phyloP scores from a whole-genome alignment of 2,113 vertebrate genomes.

The Gymnarchus niloticus region DNA sequence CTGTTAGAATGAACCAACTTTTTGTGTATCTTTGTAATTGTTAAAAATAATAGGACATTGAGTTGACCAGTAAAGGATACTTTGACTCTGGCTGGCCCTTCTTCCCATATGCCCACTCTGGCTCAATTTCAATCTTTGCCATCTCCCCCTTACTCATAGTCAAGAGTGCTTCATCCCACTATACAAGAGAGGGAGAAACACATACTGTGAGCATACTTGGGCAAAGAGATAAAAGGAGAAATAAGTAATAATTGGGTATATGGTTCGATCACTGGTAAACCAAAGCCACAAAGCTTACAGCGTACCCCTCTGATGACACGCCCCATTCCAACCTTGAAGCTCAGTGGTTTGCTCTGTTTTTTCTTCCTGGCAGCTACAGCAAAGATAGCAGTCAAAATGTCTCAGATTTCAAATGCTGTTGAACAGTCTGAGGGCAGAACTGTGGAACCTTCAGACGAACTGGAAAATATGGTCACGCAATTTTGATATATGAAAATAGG shows the following conservation, averaged over 20 bases:
- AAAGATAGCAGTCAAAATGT: not conserved
- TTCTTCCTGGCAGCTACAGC: slow-evolving; percentile 87
- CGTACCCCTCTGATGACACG: slow-evolving; percentile 92
- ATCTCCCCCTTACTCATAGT: slow-evolving; percentile 97
- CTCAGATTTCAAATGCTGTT: not conserved
- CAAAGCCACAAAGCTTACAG: not conserved
- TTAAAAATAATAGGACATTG: not conserved
- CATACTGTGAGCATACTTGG: not conserved
- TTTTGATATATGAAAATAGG: not conserved
- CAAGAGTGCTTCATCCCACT: slow-evolving; percentile 93
- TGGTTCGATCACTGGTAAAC: not conserved
- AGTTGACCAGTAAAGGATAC: slow-evolving; percentile 76
- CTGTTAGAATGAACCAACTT: not conserved
- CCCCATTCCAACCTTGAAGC: slow-evolving; percentile 89
- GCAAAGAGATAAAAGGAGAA: not conserved
- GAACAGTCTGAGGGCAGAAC: not conserved
- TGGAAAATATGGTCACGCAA: not conserved
- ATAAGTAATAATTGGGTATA: no score
- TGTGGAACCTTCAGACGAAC: not conserved
- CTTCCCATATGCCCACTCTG: slow-evolving; percentile 92
- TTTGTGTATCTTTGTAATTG: not conserved
- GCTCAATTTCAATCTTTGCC: slow-evolving; percentile 85
- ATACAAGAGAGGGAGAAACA: not conserved
- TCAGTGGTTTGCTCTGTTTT: slow-evolving; percentile 83
- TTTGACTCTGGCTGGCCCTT: slow-evolving; percentile 90